Evolutionary conservation across 2,888 invertebrate genomes (phyloP), one percentile per base, ranked within the genome.

Genomic region (Drosophila koepferae): DNA sequence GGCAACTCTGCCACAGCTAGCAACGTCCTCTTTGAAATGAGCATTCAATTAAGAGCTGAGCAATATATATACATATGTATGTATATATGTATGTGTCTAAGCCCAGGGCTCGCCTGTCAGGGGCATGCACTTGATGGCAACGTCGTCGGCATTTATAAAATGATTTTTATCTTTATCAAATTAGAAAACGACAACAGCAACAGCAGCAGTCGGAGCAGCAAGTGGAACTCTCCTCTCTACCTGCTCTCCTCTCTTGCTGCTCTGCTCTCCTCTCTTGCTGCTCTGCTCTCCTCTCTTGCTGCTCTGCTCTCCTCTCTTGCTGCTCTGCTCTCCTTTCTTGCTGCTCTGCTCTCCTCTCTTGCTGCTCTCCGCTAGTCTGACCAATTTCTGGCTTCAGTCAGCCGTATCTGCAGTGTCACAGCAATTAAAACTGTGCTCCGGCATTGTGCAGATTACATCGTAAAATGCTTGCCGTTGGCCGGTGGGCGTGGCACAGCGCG

Each of bases 101-200:
- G 36, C 55, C 75, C 69, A 54, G 62, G 59, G 61, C 53, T 41
- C 64, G 74, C 38, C 72, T 82, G 76, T 82, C 86, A 72, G 66
- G 63, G 70, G 69, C 69, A 72, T 72, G 66, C 73, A 74, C 75
- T 81, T 76, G 78, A 78, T 51, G 82, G 65, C 77, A 72, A 60
- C 63, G 63, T 71, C 56, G 87, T 73, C 68, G 81, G 81, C 83
- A 81, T 85, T 88, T 82, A 80, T 74, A 83, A 86, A 86, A 86
- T 86, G 86, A 86, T 86, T 86, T 86, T 86, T 86, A 86, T 89
- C 86, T 83, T 82, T 83, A 88, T 88, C 83, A 86, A 86, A 86
- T 86, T 88, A 88, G 83, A 88, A 85, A 81, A 84, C 78, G 80
- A 85, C 85, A 88, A 80, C 77, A 76, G 63, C 67, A 60, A 74